phyloP scores from a whole-genome alignment of 2,888 invertebrate species.

The Neoaliturus tenellus region DNA sequence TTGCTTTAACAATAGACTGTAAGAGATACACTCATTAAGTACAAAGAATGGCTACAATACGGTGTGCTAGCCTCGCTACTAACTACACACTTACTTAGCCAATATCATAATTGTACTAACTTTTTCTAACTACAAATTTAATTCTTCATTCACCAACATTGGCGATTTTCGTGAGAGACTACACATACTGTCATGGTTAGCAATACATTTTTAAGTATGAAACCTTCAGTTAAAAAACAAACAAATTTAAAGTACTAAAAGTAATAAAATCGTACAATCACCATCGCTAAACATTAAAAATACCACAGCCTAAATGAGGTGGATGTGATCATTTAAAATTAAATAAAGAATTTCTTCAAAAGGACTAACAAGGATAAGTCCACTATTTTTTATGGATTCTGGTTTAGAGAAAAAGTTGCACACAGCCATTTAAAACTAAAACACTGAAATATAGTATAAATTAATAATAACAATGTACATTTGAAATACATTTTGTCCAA shows the following conservation, averaged over 20 bases:
- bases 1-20: conserved; percentile 52
- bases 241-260: conserved; percentile 19
- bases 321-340: conserved; percentile 24
- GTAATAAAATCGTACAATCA: conserved; percentile 31
- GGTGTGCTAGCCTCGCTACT: conserved; percentile 2
- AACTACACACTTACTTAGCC: conserved; percentile 32
- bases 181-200: conserved; percentile 41
- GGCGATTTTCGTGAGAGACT: conserved; percentile 23
- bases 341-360: no score
- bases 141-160: conserved; percentile 15
- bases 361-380: no score
- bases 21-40: conserved; percentile 52
- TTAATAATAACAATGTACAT: no score
- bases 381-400: no score
- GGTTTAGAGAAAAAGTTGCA: no score
- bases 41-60: conserved; percentile 39
- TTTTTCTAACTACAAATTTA: conserved; percentile 33
- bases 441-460: no score
- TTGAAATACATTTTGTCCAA: no score
- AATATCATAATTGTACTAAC: conserved; percentile 50
- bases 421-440: no score
- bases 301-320: conserved; percentile 45
- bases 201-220: conserved; percentile 17
- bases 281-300: background rate
- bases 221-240: background rate